Conservation (phyloP, 2,113 vertebrate genomes). For the Ciconia boyciana region DNA sequence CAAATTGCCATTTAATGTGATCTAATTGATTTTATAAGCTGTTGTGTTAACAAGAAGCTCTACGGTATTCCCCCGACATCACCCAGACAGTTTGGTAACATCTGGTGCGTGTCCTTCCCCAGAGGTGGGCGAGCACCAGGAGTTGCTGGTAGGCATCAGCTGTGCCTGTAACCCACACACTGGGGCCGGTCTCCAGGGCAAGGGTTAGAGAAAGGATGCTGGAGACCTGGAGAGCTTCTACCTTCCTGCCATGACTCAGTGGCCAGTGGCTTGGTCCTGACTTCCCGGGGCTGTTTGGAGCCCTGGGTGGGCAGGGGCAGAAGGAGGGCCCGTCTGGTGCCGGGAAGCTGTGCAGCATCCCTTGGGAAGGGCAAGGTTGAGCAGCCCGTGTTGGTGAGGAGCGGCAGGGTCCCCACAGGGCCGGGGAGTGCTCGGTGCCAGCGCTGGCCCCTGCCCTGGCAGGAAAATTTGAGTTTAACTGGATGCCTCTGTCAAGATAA, state of each 20-base stretch:
- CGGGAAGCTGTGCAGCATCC: background rate
- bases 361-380: background rate
- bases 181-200: background rate
- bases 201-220: background rate
- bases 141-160: background rate
- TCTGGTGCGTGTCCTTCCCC: background rate
- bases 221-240: background rate
- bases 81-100: background rate
- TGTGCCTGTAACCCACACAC: fast-evolving
- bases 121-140: background rate
- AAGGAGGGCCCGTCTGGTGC: background rate
- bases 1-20: slow-evolving; percentile 9
- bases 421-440: background rate
- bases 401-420: background rate
- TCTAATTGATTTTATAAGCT: slow-evolving; percentile 18
- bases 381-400: background rate
- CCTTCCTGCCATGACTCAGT: background rate
- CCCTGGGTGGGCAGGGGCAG: fast-evolving
- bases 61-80: background rate
- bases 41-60: background rate
- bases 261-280: background rate
- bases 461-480: background rate
- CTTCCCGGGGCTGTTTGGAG: background rate
- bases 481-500: background rate
- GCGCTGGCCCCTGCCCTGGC: background rate